A percentile compares a stretch with the other conserved stretches of the same genome.
Evolutionary conservation across 2,888 invertebrate genomes (phyloP).

Genomic region (Dexiosoma caninum): DNA sequence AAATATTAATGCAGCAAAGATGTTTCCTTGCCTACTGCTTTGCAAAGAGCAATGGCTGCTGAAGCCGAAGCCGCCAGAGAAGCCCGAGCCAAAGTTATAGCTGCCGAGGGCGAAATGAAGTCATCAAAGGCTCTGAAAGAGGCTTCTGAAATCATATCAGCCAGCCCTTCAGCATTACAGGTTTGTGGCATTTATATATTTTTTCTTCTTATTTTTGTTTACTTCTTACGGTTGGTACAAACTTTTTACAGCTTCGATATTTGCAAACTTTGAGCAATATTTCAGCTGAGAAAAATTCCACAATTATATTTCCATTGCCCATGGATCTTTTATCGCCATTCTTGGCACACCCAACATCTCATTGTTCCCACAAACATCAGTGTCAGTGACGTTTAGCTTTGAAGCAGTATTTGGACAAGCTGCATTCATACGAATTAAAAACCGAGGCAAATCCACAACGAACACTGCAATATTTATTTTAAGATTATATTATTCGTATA

Average conservation of each 20-base stretch:
- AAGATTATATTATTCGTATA: not conserved
- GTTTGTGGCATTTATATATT: slow-evolving; percentile 62
- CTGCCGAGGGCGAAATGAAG: slow-evolving; percentile 90
- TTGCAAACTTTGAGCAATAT: slow-evolving; percentile 94
- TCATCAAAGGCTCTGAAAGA: slow-evolving; percentile 89
- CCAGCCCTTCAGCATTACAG: slow-evolving; percentile 85
- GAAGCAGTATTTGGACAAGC: slow-evolving; percentile 71
- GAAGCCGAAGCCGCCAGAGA: slow-evolving; percentile 89
- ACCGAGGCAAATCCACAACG: not conserved
- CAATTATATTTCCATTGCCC: slow-evolving; percentile 95
- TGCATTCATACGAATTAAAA: slow-evolving; percentile 68
- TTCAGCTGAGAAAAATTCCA: slow-evolving; percentile 96
- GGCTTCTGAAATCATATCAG: slow-evolving; percentile 88
- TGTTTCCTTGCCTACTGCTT: slow-evolving; percentile 85
- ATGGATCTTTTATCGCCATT: slow-evolving; percentile 84
- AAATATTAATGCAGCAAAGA: slow-evolving; percentile 81
- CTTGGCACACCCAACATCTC: slow-evolving; percentile 62
- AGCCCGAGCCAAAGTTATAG: slow-evolving; percentile 81
- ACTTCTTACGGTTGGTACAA: too few species aligned
- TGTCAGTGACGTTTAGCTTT: slow-evolving; percentile 69
- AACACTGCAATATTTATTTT: slow-evolving; percentile 14
- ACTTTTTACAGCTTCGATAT: slow-evolving; percentile 84
- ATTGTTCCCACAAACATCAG: slow-evolving; percentile 66
- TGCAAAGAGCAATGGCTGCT: slow-evolving; percentile 90
- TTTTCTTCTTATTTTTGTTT: too few species aligned